A percentile compares a stretch with the other conserved stretches of the same genome.
Evolutionary conservation across 2,113 vertebrate species (phyloP).

Genomic region (Callospermophilus lateralis): DNA sequence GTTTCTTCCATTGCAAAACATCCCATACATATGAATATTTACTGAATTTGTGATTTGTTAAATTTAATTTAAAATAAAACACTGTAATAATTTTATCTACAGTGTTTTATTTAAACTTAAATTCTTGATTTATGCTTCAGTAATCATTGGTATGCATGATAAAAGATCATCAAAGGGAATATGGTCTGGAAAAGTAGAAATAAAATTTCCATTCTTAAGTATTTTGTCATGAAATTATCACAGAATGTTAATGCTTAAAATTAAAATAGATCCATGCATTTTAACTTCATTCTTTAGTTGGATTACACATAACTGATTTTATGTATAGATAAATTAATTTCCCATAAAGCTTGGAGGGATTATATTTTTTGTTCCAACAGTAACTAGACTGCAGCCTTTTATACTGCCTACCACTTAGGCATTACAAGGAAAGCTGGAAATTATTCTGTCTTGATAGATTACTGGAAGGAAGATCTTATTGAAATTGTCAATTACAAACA

Average conservation of each 20-base stretch:
- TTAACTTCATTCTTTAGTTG: neutral
- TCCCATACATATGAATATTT: neutral
- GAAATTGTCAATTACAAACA: conserved; percentile 19
- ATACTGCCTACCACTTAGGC: neutral
- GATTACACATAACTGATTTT: neutral
- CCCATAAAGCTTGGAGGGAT: neutral
- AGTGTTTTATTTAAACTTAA: conserved; percentile 64
- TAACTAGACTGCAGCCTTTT: neutral
- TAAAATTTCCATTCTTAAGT: neutral
- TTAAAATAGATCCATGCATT: neutral
- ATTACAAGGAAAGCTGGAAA: neutral
- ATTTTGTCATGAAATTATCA: conserved; percentile 32
- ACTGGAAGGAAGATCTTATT: conserved; percentile 10
- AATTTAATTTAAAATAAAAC: conserved; percentile 69
- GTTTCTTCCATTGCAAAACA: conserved; percentile 40
- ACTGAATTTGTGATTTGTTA: conserved; percentile 61
- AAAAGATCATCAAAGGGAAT: neutral
- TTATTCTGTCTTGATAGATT: neutral
- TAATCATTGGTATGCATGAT: neutral
- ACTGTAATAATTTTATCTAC: conserved; percentile 56
- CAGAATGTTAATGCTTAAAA: neutral
- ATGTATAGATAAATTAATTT: conserved; percentile 16
- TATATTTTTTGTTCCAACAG: conserved; percentile 15
- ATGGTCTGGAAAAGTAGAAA: neutral
- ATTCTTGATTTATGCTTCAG: neutral